Base-by-base conservation (phyloP, 2,888 invertebrate genomes). In the Thelaira solivaga region DNA sequence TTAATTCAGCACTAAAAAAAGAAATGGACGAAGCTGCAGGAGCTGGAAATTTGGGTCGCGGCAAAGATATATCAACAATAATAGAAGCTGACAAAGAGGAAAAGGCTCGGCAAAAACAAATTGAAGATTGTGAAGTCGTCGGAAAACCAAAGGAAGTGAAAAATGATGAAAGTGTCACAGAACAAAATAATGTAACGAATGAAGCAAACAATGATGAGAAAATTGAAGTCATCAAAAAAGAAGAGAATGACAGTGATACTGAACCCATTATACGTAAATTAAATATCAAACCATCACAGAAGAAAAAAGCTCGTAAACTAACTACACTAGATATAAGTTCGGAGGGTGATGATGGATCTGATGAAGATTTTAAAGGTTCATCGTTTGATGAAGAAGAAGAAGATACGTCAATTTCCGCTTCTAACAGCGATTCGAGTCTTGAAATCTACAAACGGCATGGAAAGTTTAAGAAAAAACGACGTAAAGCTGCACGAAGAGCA, bases 1-100 rank as follows among this genome's bases (percentile, higher is more conserved):
- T 99, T 83, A 95, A 96, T 86, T 96, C 96, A 41, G 98, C 98
- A 8, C 94, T 96, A 81, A 93, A 93, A 90, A 88, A 88, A 68
- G 95, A 95, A 85, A 93, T 94, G 85, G 93, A 93, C 26, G 92
- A 93, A 4, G 93, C 93, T 0, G 93, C 93, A 69, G 94, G 94
- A 24, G 94, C 94, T 0, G 95, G 96, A 0, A 94, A 94, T 88
- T 92, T 94, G 83, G 94, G 94, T 0, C 91, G 96, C 20, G 97
- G 97, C 0, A 97, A 97, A 87, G 97, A 97, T 88, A 97, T 97
- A 83, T 93, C 94, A n/a, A 97, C 96, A 62, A 96, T 97, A 81
- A 94, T 94, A 1, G 94, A 94, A 81, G 93, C 92, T 0, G 94
- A 93, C 59, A 93, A 93, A 82, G 94, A 94, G 82, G 93, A 94